Evolutionary conservation across 2,797 vertebrate species (phyloP), one percentile per base, ranked within the genome.

Genomic region (Vireo griseus): DNA sequence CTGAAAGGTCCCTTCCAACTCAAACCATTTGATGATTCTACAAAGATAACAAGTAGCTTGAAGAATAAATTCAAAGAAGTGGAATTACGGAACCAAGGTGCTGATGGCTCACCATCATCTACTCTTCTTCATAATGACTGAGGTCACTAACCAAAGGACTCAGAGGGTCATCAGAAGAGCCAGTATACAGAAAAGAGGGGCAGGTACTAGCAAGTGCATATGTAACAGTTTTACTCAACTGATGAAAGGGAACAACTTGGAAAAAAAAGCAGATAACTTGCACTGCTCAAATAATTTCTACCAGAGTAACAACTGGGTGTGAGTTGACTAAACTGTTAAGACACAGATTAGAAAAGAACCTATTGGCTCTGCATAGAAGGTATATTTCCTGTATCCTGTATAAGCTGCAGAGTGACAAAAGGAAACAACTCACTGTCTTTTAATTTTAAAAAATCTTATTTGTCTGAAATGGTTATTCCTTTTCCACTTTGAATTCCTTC

Each of bases 221-320:
- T 0, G 0, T 7, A 71, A 66, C 11, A 21, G n/a, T 71, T 91
- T 55, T 73, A 62, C 17, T 39, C 1, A 0, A n/a, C 1, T 52
- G 42, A 58, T 37, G 24, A 40, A 83, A 40, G 3, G 11, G 5
- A 86, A 69, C 62, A 50, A 58, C 25, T 78, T 47, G 16, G 39
- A 40, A 6, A 33, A 42, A 77, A 85, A 78, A 24, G 0, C 8
- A 24, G 17, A 2, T 25, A 26, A 50, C 10, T 58, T 40, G 44
- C 13, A 45, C 17, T 37, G 26, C 4, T 75, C 15, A 13, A 11
- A 28, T 45, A 5, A 71, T 50, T 91, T 75, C 50, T 42, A 40
- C 6, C 16, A 31, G 9, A 52, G 9, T 13, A 71, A 3, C 7
- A 77, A 17, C 16, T 4, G 6, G 29, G 29, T 63, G 9, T 40